phyloP scores from a whole-genome alignment of 1,140 invertebrate genomes.

The Procambarus virginalis region DNA sequence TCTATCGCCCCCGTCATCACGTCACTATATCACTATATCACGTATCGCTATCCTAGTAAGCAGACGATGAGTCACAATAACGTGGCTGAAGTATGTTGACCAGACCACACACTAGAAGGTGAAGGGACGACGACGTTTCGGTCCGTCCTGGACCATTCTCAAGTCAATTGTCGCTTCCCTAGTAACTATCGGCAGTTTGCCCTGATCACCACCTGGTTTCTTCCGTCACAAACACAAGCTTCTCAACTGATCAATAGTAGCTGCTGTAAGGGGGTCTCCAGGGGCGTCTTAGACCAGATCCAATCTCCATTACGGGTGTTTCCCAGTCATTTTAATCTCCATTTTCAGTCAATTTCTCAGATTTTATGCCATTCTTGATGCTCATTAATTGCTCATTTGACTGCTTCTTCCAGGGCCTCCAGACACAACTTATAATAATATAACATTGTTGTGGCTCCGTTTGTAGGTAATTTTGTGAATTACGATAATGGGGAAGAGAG shows the following conservation, averaged over 20 bases:
- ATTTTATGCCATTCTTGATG: not conserved
- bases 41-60: too few relatives aligned
- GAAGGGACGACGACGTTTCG: too few relatives aligned
- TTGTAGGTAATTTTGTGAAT: not conserved
- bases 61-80: too few relatives aligned
- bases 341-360: constrained; percentile 5
- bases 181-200: too few relatives aligned
- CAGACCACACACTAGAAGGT: too few relatives aligned
- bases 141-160: too few relatives aligned
- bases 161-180: too few relatives aligned
- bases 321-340: constrained; percentile 5
- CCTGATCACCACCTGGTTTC: too few relatives aligned
- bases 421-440: not conserved
- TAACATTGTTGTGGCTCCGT: not conserved
- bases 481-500: too few relatives aligned
- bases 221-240: not conserved
- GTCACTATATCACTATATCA: too few relatives aligned
- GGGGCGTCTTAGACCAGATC: not conserved
- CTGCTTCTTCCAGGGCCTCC: not conserved
- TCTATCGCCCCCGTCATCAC: too few relatives aligned
- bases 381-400: not conserved
- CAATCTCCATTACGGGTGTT: not conserved
- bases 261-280: not conserved
- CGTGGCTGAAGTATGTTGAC: too few relatives aligned
- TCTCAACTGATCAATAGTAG: not conserved